Evolutionary conservation across 2,113 vertebrate species (phyloP), one percentile per base, ranked within the genome.

Genomic region (Scomber colias): DNA sequence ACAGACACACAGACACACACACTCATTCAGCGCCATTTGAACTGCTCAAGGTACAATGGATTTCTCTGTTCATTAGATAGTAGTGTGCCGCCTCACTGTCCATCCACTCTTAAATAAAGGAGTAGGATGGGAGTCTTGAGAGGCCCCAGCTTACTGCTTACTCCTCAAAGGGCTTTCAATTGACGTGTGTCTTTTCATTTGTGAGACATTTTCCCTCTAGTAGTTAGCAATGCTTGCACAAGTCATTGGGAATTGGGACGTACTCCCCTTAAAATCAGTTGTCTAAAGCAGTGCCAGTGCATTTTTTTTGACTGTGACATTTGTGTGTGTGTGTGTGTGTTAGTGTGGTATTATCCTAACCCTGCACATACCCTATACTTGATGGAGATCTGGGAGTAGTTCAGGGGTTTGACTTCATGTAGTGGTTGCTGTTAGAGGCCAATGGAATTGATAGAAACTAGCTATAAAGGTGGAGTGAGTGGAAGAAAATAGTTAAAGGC

Each of bases 21-120:
- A 40, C 75, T 75, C 79, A 71, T 71, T 73, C 75, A 81, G 66
- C 46, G 16, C 60, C 79, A 62, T 79, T 77, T 80, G 44, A 77
- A 79, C 59, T 62, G 60, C 77, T 63, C 48, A 30, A 46, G 65
- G 35, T 75, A 16, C 77, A 61, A 55, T 87, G 79, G 73, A 86
- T 81, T 71, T 66, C 75, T 30, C 79, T 11, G 13, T 66, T 69
- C 74, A 49, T 68, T 50, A 21, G 15, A 61, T 4, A 53, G 59
- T 11, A 11, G 64, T 51, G 56, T 0, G 17, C n/a, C 2, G 12
- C 27, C 57, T 59, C 16, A 21, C 45, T 12, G 48, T 59, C 62
- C n/a, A 8, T 13, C 27, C 3, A 2, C 6, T 63, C 27, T 53
- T 21, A 13, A 13, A 24, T 63, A 61, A 55, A 50, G 21, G 8